Evolutionary conservation across 2,888 invertebrate species (phyloP).

Genomic region (Cephus sareptanus): DNA sequence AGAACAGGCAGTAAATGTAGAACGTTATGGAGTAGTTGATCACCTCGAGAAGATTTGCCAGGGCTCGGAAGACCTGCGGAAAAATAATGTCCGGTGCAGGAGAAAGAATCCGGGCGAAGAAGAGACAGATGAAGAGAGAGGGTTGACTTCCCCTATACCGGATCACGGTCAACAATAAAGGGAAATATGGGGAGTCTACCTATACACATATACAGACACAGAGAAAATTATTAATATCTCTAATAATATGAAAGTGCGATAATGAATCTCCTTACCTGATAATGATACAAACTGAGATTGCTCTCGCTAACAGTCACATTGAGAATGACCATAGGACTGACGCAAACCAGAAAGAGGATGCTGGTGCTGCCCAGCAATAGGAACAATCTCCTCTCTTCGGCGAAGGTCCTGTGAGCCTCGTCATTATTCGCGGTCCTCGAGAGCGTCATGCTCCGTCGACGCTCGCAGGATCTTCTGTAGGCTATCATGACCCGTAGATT

Average conservation of each 20-base stretch:
- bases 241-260: neutral
- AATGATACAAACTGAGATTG: slow-evolving; percentile 72
- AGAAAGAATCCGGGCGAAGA: neutral
- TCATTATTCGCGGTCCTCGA: slow-evolving; percentile 71
- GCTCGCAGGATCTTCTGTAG: slow-evolving; percentile 75
- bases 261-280: slow-evolving; percentile 69
- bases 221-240: too few relatives aligned
- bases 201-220: too few relatives aligned
- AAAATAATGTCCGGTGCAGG: slow-evolving; percentile 5
- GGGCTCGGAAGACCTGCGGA: slow-evolving; percentile 74
- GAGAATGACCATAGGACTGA: slow-evolving; percentile 78
- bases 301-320: slow-evolving; percentile 76
- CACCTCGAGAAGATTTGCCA: slow-evolving; percentile 80
- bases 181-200: slow-evolving; percentile 11
- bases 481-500: slow-evolving; percentile 76
- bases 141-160: neutral
- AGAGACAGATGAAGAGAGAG: neutral
- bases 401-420: slow-evolving; percentile 75
- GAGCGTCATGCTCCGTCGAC: slow-evolving; percentile 75
- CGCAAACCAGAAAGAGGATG: slow-evolving; percentile 75
- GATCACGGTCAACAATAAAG: slow-evolving; percentile 5
- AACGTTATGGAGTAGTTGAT: slow-evolving; percentile 83
- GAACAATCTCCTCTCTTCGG: slow-evolving; percentile 75
- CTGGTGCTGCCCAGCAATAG: slow-evolving; percentile 76
- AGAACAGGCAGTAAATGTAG: slow-evolving; percentile 83